Evolutionary conservation across 2,797 vertebrate species (phyloP).

Genomic region (Cichlasoma orientale): DNA sequence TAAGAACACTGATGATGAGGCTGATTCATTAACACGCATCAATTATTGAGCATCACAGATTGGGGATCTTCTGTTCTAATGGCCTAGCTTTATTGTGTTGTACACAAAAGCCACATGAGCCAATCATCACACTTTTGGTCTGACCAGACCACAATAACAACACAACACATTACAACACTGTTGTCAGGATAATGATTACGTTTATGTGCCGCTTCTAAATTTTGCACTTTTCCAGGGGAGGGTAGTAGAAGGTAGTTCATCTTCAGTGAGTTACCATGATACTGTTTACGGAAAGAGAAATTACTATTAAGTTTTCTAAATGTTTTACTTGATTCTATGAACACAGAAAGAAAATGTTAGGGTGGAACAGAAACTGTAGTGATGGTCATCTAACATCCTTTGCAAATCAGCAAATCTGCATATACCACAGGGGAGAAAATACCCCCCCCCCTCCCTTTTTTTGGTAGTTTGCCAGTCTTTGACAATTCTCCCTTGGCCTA

Average conservation of each 20-base stretch:
- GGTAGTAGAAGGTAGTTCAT: neutral
- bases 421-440: neutral
- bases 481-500: constrained; percentile 8
- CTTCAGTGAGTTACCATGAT: neutral
- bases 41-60: constrained; percentile 15
- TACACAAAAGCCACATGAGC: neutral
- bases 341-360: neutral
- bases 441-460: neutral
- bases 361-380: neutral
- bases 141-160: neutral
- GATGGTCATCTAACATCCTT: neutral
- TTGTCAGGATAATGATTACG: neutral
- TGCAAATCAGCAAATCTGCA: neutral
- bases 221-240: neutral
- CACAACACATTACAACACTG: neutral
- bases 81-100: constrained; percentile 3
- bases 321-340: neutral
- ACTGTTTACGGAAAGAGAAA: neutral
- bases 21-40: constrained; percentile 7
- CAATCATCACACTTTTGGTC: constrained; percentile 1
- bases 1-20: neutral
- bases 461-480: neutral
- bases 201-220: too few relatives aligned
- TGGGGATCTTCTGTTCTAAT: constrained; percentile 3
- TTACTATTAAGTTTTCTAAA: neutral